Conservation (phyloP, 2,797 vertebrate species). For the Ceryle rudis region DNA sequence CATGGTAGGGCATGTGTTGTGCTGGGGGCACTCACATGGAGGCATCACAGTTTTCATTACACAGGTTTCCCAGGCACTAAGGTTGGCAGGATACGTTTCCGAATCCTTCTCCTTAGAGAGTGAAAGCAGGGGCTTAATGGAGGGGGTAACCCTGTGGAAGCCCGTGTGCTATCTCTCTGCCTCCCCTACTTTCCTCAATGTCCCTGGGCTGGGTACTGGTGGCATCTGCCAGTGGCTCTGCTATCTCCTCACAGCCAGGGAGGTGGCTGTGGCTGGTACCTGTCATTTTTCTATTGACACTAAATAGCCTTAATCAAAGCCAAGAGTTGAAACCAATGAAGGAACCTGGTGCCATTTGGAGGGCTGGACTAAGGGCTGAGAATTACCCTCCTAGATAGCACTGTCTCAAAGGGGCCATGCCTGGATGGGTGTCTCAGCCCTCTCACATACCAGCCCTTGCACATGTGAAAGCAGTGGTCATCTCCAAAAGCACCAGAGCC, state of each 20-base stretch:
- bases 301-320: slow-evolving; percentile 75
- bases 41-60: background rate
- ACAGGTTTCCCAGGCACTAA: background rate
- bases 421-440: background rate
- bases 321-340: slow-evolving; percentile 25
- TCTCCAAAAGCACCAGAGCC: slow-evolving; percentile 32
- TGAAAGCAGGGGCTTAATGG: background rate
- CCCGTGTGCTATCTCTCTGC: background rate
- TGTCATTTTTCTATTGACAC: slow-evolving; percentile 64
- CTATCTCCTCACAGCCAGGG: background rate
- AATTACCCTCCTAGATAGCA: background rate
- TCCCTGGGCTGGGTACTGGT: background rate
- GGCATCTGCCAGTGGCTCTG: slow-evolving; percentile 33
- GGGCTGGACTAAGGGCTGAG: background rate
- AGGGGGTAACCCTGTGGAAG: background rate
- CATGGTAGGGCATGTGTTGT: background rate
- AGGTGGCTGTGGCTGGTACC: background rate
- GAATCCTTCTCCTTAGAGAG: slow-evolving; percentile 14
- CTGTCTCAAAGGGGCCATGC: background rate
- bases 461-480: background rate
- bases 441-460: slow-evolving; percentile 14
- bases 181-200: background rate
- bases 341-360: slow-evolving; percentile 34
- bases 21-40: background rate
- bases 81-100: background rate